Evolutionary conservation across 2,888 invertebrate genomes (phyloP), one percentile per base, ranked within the genome.

Genomic region (Drosophila affinis): DNA sequence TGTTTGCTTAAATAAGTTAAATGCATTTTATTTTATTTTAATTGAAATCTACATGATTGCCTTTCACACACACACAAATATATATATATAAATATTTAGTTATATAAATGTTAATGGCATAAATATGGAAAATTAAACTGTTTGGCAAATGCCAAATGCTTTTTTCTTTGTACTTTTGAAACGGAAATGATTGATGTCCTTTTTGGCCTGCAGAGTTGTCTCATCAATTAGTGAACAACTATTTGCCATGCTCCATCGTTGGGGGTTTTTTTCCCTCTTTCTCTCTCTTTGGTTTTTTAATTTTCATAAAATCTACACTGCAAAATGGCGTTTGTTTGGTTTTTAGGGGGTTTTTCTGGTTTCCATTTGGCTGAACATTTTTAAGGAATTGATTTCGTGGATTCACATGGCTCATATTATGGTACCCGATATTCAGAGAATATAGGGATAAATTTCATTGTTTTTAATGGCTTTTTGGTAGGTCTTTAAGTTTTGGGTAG

Each of bases 41-140:
- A 82, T 79, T 81, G 77, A 75, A 85, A 79, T 81, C 24, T 60
- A 60, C 62, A 75, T 57, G 68, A 75, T 54, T 61, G 53, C 52
- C 45, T 70, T 71, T 71, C 54, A 70, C 18, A 45, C 32, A 68
- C 17, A 57, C 10, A 67, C 45, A 29, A 12, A n/a, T 27, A 45
- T 62, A 54, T 52, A 68, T 52, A 52, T 59, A 45, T 53, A 65
- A 21, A 21, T 21, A 21, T 21, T 21, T 21, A 21, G 21, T 21
- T 21, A 0, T 67, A 53, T 67, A 55, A 62, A 67, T 82, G 75
- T 71, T 77, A 81, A 49, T 75, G 58, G 59, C 60, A 70, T 62
- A 69, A 82, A 79, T 77, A 75, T 80, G 59, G 59, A 77, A 72
- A 78, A 71, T 65, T 76, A 72, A 74, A 72, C 59, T 58, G 44